Evolutionary conservation across 2,797 vertebrate genomes (phyloP), one percentile per base, ranked within the genome.

Genomic region (Cossypha caffra): DNA sequence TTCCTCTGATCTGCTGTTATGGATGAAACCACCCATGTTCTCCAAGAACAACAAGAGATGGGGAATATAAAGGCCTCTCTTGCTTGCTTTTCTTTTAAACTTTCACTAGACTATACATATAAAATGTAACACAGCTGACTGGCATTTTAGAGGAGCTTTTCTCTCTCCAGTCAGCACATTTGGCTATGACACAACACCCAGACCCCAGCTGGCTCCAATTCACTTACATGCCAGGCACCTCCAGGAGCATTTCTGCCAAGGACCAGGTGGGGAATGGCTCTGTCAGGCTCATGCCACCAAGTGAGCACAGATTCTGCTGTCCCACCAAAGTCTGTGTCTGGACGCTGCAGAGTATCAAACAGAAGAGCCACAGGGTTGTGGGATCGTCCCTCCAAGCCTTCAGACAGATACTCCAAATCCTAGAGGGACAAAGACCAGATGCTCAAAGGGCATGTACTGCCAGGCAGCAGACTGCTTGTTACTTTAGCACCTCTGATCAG

Each of bases 321-420:
- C 37, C 97, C 98, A 12, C 98, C 97, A 0, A 98, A 97, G 90
- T 98, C 98, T 4, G 98, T 98, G 84, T 98, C 98, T 6, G 98
- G 98, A 8, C 94, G 97, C 85, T 98, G 95, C 33, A 98, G 98
- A 24, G 98, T 47, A 19, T 98, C 98, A 8, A 98, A 98, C 9
- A 98, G 97, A 17, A 98, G 96, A 78, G 98, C 98, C 69, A 98
- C 96, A 0, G 98, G 98, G 77, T 97, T 98, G 57, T 97, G 90
- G 31, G 98, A 97, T 18, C 98, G 96, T 45, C 98, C 98, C 72
- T 98, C 98, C n/a, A 98, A 95, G 50, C 98, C 98, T 88, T 98
- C 98, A 4, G 98, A 98, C 24, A 98, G 97, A 76, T 98, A 98
- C 28, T 98, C 97, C 84, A 98, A n/a, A 91, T 98, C 98, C 98